phyloP scores from a whole-genome alignment of 1,140 invertebrate species.

The Dolichoris vasculosae region DNA sequence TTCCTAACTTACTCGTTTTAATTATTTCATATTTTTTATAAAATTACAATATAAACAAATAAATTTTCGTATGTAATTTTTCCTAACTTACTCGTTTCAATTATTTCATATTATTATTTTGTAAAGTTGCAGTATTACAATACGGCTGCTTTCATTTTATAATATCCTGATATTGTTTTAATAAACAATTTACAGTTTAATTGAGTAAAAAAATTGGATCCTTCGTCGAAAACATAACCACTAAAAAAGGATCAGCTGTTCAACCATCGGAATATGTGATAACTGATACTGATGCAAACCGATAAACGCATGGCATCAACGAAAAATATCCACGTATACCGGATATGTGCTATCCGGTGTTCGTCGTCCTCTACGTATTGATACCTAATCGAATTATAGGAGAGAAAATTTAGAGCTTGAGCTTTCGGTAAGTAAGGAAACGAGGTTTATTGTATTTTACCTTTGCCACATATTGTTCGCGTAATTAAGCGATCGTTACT shows the following conservation, averaged over 20 bases:
- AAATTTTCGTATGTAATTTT: background rate
- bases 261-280: background rate
- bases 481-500: background rate
- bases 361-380: background rate
- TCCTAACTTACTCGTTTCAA: background rate
- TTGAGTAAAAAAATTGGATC: background rate
- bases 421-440: background rate
- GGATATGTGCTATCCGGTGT: constrained; percentile 16
- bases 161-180: background rate
- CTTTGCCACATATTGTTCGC: background rate
- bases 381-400: constrained; percentile 14
- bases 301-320: constrained; percentile 24
- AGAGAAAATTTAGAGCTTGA: background rate
- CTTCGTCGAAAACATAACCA: constrained; percentile 5
- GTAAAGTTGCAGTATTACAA: background rate
- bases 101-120: background rate
- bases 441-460: background rate
- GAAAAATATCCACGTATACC: constrained; percentile 35
- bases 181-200: background rate
- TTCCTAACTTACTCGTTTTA: background rate
- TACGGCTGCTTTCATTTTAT: background rate
- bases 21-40: background rate
- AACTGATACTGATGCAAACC: background rate
- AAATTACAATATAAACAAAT: too few species aligned
- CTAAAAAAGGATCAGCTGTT: constrained; percentile 33